Evolutionary conservation across 2,113 vertebrate species (phyloP), one percentile per base, ranked within the genome.

Genomic region (Anolis sagrei): DNA sequence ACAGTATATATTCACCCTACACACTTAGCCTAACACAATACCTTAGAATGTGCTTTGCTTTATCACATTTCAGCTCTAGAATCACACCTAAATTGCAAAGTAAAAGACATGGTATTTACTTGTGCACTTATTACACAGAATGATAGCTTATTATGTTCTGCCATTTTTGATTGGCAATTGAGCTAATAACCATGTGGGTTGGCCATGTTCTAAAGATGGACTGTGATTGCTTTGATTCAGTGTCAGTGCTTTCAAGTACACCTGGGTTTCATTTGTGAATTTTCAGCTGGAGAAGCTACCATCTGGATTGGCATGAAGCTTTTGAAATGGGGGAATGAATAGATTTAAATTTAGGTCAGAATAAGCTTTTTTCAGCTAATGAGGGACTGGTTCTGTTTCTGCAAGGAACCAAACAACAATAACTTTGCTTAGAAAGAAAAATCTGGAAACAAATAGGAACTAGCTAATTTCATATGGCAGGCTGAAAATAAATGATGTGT

Each of bases 61-160:
- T 66, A 88, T 76, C 92, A 44, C 58, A 49, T 81, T 83, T 75
- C 5, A 91, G 64, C 23, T 86, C 86, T 74, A 51, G 90, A 90
- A 91, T 86, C 61, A 89, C 74, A 49, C n/a, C 21, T 88, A 79
- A 89, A 85, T 89, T 73, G 86, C 49, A 89, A 92, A 80, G 81
- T 86, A 66, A 91, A 94, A 79, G 90, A 89, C 89, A 91, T 93
- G 85, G 86, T 82, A 86, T 84, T 92, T 91, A 74, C 92, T 93
- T 92, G 82, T 83, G 86, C 91, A 70, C 91, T 78, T 92, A 92
- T 94, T 77, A 76, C 86, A 87, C 84, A 93, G 85, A 91, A 82
- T 93, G 83, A 87, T 78, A 87, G 76, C 84, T 95, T 93, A 86
- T 89, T 90, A 92, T 88, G 39, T 92, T 89, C 66, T 48, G 86